phyloP scores from a whole-genome alignment of 2,113 vertebrate species.

The Manacus vitellinus region DNA sequence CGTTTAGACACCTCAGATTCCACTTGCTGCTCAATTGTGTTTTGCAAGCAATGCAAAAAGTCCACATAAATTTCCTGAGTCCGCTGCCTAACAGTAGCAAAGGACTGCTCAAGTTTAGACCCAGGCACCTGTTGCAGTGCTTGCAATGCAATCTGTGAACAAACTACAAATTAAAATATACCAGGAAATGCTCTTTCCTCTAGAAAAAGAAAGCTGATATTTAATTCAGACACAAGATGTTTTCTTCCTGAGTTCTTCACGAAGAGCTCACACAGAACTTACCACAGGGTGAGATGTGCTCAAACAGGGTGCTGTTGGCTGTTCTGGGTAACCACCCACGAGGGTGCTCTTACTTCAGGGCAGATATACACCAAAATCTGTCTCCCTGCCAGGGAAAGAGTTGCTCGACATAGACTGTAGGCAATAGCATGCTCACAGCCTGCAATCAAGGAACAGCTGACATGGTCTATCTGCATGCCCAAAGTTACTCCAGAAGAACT shows the following conservation, averaged over 20 bases:
- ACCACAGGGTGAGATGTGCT: not conserved
- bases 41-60: too few species aligned
- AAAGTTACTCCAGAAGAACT: not conserved
- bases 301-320: not conserved
- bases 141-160: too few species aligned
- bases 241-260: not conserved
- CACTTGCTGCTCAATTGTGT: too few species aligned
- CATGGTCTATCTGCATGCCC: not conserved
- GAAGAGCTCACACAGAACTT: not conserved
- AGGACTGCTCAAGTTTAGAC: too few species aligned
- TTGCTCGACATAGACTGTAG: not conserved
- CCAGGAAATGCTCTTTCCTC: not conserved
- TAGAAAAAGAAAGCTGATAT: not conserved
- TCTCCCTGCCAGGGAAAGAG: not conserved
- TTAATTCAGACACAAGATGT: not conserved
- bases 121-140: too few species aligned
- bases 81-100: too few species aligned
- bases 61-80: too few species aligned
- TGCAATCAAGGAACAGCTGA: not conserved
- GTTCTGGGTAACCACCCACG: not conserved
- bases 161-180: not conserved
- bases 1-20: too few species aligned
- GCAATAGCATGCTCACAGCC: not conserved
- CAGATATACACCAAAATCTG: not conserved
- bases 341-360: not conserved